These are phyloP conservation scores for Vultur gryphus DNA, from an alignment of 2,797 vertebrate species.

Conservation along the genomic window DNA sequence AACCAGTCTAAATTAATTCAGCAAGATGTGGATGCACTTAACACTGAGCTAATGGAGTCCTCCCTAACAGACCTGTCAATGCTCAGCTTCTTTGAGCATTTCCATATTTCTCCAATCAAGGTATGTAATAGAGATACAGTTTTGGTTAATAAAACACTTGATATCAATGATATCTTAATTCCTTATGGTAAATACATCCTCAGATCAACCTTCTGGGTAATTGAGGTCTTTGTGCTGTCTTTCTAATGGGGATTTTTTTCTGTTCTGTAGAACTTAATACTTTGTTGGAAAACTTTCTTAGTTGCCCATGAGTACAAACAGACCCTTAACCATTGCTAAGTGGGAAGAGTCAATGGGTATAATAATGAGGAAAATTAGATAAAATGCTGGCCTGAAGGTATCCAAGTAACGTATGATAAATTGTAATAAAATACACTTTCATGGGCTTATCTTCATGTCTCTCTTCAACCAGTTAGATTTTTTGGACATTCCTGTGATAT, in stretches of 20 bases:
- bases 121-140: slow-evolving; percentile 63
- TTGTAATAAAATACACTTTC: not conserved
- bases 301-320: not conserved
- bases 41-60: slow-evolving; percentile 85
- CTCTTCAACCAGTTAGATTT: not conserved
- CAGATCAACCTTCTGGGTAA: not conserved
- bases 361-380: not conserved
- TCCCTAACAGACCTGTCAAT: slow-evolving; percentile 84
- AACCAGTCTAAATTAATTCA: slow-evolving; percentile 83
- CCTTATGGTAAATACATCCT: not conserved
- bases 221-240: not conserved
- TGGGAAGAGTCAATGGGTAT: not conserved
- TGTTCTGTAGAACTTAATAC: not conserved
- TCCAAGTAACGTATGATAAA: not conserved
- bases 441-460: not conserved
- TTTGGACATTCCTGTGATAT: not conserved
- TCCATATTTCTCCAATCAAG: slow-evolving; percentile 97
- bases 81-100: slow-evolving; percentile 94
- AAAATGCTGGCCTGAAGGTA: not conserved
- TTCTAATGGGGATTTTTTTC: not conserved
- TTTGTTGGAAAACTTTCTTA: slow-evolving; percentile 23
- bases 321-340: not conserved
- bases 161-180: not conserved
- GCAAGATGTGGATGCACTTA: slow-evolving; percentile 83
- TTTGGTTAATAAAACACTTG: not conserved